Conservation (phyloP, 1,140 invertebrate genomes). For the Homalodisca vitripennis region DNA sequence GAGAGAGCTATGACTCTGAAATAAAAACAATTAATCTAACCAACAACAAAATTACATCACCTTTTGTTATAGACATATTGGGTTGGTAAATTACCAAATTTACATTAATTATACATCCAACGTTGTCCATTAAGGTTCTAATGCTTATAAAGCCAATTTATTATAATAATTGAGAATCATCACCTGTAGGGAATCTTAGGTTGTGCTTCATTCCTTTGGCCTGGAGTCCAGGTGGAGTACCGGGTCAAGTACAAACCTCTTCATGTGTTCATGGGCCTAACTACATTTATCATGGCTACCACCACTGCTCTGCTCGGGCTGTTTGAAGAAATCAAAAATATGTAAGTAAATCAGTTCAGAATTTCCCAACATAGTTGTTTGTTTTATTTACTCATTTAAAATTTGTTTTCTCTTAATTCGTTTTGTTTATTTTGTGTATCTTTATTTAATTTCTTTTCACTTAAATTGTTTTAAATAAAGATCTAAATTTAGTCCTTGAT, state of each 20-base stretch:
- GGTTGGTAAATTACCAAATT: neutral
- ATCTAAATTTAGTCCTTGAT: neutral
- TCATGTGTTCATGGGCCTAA: slow-evolving; percentile 78
- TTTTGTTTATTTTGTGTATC: neutral
- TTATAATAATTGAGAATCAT: neutral
- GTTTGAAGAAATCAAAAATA: slow-evolving; percentile 61
- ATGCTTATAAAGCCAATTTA: neutral
- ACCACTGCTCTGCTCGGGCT: slow-evolving; percentile 74
- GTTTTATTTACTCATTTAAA: too few relatives aligned
- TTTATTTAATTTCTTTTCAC: neutral
- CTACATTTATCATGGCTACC: slow-evolving; percentile 68
- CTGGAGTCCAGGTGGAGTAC: slow-evolving; percentile 60
- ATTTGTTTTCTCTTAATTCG: neutral
- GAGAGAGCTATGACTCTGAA: too few relatives aligned
- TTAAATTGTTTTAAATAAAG: neutral
- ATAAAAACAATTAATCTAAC: too few relatives aligned
- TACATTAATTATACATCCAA: neutral
- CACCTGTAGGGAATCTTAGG: slow-evolving; percentile 70
- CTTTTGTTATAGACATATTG: neutral
- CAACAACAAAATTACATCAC: too few relatives aligned
- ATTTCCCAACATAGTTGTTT: too few relatives aligned
- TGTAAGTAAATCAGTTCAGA: too few relatives aligned
- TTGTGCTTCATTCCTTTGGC: slow-evolving; percentile 72
- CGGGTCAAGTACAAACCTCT: slow-evolving; percentile 70
- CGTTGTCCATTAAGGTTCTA: neutral